A percentile compares a stretch with the other conserved stretches of the same genome.
These are phyloP conservation scores for Monomorium pharaonis DNA, from an alignment of 1,140 invertebrate genomes.

Conservation along the genomic window DNA sequence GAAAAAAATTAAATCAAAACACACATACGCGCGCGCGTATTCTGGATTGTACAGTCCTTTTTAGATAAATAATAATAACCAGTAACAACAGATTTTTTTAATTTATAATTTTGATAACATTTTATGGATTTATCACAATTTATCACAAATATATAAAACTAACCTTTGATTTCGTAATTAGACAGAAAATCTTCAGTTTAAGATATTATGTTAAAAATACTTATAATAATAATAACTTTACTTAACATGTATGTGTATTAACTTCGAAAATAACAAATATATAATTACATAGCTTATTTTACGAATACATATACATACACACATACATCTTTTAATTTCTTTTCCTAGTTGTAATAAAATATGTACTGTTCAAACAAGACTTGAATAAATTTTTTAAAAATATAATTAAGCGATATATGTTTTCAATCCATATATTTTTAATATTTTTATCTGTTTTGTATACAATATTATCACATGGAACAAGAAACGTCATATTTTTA, in stretches of 20 bases:
- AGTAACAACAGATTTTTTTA: slow-evolving; percentile 26
- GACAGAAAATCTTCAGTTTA: not conserved
- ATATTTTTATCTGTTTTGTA: slow-evolving; percentile 30
- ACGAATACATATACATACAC: not conserved
- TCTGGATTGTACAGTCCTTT: not conserved
- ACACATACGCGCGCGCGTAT: not conserved
- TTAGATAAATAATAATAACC: not conserved
- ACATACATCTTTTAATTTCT: not conserved
- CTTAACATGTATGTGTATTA: not conserved
- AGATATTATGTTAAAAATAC: not conserved
- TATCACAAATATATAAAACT: not conserved
- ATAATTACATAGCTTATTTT: too few species aligned
- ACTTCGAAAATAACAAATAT: too few species aligned
- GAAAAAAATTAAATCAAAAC: too few species aligned
- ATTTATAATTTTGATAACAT: slow-evolving; percentile 61
- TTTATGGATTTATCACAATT: slow-evolving; percentile 14
- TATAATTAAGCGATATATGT: slow-evolving; percentile 10
- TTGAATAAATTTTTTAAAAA: too few species aligned
- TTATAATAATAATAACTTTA: not conserved
- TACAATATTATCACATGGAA: slow-evolving; percentile 9
- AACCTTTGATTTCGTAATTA: slow-evolving; percentile 31
- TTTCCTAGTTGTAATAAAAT: slow-evolving; percentile 6
- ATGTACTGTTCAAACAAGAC: not conserved
- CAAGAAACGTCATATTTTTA: slow-evolving; percentile 44
- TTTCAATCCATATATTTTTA: not conserved